phyloP scores from a whole-genome alignment of 2,888 invertebrate species.

The Drosophila mulleri region DNA sequence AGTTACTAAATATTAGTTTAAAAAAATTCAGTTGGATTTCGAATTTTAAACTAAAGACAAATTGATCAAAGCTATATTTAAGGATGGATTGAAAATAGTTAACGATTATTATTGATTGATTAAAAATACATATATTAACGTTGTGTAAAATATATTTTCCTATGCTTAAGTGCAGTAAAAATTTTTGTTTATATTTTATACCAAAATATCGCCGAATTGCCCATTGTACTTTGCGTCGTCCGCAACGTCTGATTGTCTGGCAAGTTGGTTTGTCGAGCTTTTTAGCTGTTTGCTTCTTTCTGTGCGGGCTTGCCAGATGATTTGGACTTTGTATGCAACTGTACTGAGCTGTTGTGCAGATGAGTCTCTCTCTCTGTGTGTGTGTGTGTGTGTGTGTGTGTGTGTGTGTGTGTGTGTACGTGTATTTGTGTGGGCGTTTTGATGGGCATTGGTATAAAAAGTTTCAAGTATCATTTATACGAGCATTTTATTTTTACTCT shows the following conservation, averaged over 20 bases:
- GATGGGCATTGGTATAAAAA: slow-evolving; percentile 42
- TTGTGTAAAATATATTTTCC: background rate
- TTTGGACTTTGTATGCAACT: slow-evolving; percentile 45
- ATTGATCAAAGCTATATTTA: too few species aligned
- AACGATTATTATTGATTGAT: too few species aligned
- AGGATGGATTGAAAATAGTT: too few species aligned
- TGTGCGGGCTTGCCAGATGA: slow-evolving; percentile 47
- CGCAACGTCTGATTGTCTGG: slow-evolving; percentile 35
- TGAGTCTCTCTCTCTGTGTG: background rate
- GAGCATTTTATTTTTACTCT: slow-evolving; percentile 60
- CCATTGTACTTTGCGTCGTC: slow-evolving; percentile 33
- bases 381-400: slow-evolving; percentile 5
- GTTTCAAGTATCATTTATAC: slow-evolving; percentile 70
- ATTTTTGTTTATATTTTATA: too few species aligned
- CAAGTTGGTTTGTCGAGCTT: slow-evolving; percentile 21
- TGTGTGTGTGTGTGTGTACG: slow-evolving; percentile 6
- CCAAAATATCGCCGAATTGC: background rate
- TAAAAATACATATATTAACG: background rate
- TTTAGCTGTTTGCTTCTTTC: slow-evolving; percentile 27
- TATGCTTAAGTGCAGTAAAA: background rate
- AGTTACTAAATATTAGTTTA: too few species aligned
- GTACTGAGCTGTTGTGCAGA: slow-evolving; percentile 35
- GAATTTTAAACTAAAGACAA: too few species aligned
- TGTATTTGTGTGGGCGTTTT: slow-evolving; percentile 13
- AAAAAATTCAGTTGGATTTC: too few species aligned